phyloP scores from a whole-genome alignment of 2,797 vertebrate genomes.

The Hirundo rustica region DNA sequence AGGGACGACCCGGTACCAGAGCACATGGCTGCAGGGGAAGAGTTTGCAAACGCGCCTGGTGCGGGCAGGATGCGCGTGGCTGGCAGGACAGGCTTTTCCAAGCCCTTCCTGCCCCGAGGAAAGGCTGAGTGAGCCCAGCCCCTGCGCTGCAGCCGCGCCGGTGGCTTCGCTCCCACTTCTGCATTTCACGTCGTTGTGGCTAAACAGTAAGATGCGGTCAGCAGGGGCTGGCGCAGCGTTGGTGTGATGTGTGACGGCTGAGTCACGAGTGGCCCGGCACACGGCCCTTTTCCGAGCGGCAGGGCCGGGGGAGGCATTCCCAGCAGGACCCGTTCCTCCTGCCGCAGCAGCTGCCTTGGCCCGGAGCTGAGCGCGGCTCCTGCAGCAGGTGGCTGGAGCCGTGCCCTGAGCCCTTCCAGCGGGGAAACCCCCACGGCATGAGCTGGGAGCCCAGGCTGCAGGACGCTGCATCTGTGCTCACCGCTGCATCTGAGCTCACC shows the following conservation, averaged over 20 bases:
- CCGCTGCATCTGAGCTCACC: accelerated
- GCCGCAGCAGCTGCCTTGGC: not conserved
- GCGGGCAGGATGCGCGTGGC: not conserved
- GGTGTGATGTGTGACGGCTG: not conserved
- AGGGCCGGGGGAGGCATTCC: not conserved
- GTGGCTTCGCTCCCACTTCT: constrained; percentile 42
- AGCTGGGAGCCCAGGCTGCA: not conserved
- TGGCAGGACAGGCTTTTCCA: not conserved
- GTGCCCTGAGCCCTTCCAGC: not conserved
- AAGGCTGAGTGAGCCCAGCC: not conserved
- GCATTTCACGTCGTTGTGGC: not conserved
- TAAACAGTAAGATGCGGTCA: not conserved
- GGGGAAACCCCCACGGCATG: not conserved
- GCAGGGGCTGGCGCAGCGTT: accelerated
- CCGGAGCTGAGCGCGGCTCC: not conserved
- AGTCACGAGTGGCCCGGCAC: not conserved
- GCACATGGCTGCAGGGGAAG: not conserved
- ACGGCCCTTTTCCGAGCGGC: accelerated
- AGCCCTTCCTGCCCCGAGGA: not conserved
- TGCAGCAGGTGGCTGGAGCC: constrained; percentile 34
- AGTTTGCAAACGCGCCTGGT: not conserved
- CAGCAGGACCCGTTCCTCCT: not conserved
- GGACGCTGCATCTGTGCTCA: not conserved
- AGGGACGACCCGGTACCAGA: not conserved
- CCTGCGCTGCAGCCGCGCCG: not conserved